phyloP scores from a whole-genome alignment of 1,140 invertebrate genomes.

The Eufriesea mexicana region DNA sequence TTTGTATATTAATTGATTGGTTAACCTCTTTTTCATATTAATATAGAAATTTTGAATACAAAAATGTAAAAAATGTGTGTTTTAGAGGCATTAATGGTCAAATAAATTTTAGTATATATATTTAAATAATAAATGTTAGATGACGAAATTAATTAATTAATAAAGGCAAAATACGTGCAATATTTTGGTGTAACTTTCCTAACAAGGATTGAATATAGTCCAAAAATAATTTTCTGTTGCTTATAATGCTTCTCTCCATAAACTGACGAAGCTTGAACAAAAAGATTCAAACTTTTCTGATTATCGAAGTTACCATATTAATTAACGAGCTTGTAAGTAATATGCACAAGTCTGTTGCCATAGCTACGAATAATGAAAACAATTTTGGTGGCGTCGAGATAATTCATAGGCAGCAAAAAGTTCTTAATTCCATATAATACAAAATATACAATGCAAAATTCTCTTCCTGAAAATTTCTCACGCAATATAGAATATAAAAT shows the following conservation, averaged over 20 bases:
- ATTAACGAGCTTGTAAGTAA: background rate
- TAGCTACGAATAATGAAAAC: background rate
- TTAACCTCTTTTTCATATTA: too few species aligned
- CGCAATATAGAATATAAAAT: background rate
- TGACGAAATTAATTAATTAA: too few species aligned
- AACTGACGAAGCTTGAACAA: background rate
- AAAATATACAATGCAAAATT: background rate
- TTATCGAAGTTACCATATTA: background rate
- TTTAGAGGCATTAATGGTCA: too few species aligned
- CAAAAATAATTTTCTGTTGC: background rate
- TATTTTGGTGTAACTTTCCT: background rate
- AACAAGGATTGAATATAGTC: background rate
- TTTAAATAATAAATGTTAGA: too few species aligned
- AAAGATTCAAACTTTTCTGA: background rate
- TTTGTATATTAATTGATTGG: too few species aligned
- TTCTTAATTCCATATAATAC: background rate
- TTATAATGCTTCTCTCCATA: background rate
- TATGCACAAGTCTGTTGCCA: background rate
- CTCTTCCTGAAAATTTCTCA: slow-evolving; percentile 1
- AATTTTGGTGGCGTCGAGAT: background rate
- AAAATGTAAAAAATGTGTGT: too few species aligned
- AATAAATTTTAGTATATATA: too few species aligned
- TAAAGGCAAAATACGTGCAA: too few species aligned
- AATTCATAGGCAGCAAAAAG: background rate
- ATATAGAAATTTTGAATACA: too few species aligned